Conservation (phyloP, 2,797 vertebrate genomes). For the Enteromius trimaculatus region DNA sequence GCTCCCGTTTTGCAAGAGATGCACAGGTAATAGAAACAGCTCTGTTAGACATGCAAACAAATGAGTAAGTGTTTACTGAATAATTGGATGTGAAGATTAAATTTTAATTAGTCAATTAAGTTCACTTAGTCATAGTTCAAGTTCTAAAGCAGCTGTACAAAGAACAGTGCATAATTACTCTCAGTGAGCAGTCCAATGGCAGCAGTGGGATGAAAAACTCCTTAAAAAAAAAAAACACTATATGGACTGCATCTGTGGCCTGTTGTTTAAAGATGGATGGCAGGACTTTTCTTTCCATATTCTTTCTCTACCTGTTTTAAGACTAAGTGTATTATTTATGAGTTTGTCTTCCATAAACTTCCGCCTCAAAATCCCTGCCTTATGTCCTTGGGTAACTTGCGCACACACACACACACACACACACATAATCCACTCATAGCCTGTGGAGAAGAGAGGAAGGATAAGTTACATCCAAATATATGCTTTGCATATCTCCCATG, state of each 20-base stretch:
- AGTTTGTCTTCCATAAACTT: constrained; percentile 11
- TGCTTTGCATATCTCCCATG: constrained; percentile 55
- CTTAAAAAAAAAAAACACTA: neutral
- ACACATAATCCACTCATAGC: constrained; percentile 26
- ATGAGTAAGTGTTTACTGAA: neutral
- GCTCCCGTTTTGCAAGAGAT: neutral
- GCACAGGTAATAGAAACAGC: neutral
- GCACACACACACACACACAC: constrained; percentile 18
- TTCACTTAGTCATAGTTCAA: neutral
- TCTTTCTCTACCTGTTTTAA: neutral
- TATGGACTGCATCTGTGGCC: constrained; percentile 4
- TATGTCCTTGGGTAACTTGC: constrained; percentile 13
- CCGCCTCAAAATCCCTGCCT: neutral
- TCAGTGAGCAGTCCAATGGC: neutral
- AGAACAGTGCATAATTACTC: neutral
- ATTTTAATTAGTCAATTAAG: neutral
- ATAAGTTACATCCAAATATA: constrained; percentile 50
- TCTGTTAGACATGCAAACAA: neutral
- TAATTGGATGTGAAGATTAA: neutral
- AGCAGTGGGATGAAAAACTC: neutral
- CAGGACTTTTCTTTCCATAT: neutral
- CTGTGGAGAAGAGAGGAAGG: constrained; percentile 48
- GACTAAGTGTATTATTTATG: constrained; percentile 12
- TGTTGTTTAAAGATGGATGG: constrained; percentile 14
- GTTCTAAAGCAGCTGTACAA: neutral